Evolutionary conservation across 2,797 vertebrate species (phyloP).

Genomic region (Siniperca scherzeri): DNA sequence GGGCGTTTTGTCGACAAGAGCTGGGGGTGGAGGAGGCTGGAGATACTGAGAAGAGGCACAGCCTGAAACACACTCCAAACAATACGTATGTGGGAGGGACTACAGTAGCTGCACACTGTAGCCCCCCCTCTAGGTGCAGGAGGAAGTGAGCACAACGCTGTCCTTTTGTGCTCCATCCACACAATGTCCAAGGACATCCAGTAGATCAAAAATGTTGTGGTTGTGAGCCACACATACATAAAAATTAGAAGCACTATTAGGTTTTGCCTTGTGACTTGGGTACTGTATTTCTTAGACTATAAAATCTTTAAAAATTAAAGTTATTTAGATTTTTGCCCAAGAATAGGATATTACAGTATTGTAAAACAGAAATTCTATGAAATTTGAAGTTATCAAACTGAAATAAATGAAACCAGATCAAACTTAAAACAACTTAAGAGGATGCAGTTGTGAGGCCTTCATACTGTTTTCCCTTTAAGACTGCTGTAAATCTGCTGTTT

Average conservation of each 20-base stretch:
- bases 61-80: constrained; percentile 60
- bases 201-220: constrained; percentile 6
- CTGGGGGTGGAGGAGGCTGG: constrained; percentile 70
- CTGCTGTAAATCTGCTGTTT: neutral
- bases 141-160: constrained; percentile 47
- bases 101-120: constrained; percentile 30
- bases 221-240: constrained; percentile 1
- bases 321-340: no score
- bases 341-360: no score
- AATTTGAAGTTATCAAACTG: no score
- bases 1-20: constrained; percentile 73
- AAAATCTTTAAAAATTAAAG: neutral
- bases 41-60: constrained; percentile 69
- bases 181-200: constrained; percentile 67
- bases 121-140: constrained; percentile 19
- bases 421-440: neutral
- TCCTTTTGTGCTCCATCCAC: constrained; percentile 56
- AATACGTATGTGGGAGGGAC: constrained; percentile 54
- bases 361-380: no score
- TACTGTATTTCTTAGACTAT: neutral
- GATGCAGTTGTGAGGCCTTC: neutral
- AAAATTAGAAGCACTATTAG: neutral
- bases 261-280: neutral
- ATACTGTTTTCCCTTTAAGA: neutral
- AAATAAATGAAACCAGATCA: constrained; percentile 9